phyloP scores from a whole-genome alignment of 2,113 vertebrate species.

The Tonatia bakeri region DNA sequence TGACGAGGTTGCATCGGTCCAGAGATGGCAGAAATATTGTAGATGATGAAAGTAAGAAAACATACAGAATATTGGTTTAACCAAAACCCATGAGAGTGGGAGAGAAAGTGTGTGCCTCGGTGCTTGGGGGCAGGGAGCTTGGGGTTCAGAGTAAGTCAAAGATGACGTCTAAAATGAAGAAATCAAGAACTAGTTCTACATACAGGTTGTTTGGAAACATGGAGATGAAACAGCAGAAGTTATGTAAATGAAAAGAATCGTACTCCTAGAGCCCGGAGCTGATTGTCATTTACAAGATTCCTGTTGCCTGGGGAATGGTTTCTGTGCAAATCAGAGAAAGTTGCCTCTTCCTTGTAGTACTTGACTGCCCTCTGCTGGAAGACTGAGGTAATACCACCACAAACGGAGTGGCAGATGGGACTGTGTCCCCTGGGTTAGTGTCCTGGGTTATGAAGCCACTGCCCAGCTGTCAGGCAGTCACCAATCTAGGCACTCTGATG shows the following conservation, averaged over 20 bases:
- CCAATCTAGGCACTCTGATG: background rate
- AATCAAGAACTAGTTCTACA: background rate
- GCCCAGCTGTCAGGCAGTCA: too few species aligned
- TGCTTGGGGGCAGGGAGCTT: too few species aligned
- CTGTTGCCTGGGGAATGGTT: rapidly evolving
- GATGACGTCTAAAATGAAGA: background rate
- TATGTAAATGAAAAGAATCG: background rate
- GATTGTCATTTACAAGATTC: background rate
- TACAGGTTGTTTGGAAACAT: background rate
- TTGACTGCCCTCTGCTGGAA: conserved; percentile 48
- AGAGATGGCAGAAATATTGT: background rate
- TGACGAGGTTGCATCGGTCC: background rate
- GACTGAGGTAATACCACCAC: background rate
- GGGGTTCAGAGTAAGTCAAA: background rate
- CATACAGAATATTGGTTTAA: background rate
- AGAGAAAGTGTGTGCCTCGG: background rate
- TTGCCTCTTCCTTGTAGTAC: background rate
- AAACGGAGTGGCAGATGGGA: too few species aligned
- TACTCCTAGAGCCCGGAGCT: background rate
- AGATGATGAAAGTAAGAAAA: background rate
- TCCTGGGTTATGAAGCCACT: background rate
- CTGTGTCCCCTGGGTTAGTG: background rate
- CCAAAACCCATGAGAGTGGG: background rate
- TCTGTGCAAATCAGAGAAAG: background rate
- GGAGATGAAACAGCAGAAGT: background rate